Evolutionary conservation across 1,140 invertebrate species (phyloP).

Genomic region (Saccostrea echinata): DNA sequence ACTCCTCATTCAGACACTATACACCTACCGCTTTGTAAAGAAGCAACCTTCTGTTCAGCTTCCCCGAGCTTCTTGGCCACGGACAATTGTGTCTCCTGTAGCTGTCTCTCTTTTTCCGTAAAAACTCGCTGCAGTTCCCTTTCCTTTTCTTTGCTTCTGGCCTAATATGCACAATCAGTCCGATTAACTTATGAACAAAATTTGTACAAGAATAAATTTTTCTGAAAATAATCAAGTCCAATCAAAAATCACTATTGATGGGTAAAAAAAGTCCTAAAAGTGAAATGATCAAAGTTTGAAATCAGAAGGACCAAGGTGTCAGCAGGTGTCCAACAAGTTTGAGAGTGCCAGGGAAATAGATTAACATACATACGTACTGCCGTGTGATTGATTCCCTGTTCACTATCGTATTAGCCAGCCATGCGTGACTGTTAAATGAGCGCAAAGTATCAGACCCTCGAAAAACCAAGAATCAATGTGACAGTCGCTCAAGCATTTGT

Average conservation of each 20-base stretch:
- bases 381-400: slow-evolving; percentile 17
- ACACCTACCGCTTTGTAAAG: slow-evolving; percentile 54
- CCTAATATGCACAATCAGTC: slow-evolving; percentile 64
- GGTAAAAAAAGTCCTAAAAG: background rate
- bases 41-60: slow-evolving; percentile 79
- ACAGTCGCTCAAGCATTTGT: slow-evolving; percentile 14
- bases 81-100: slow-evolving; percentile 78
- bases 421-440: slow-evolving; percentile 58
- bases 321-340: slow-evolving; percentile 26
- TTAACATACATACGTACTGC: slow-evolving; percentile 32
- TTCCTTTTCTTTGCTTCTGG: slow-evolving; percentile 80
- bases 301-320: background rate
- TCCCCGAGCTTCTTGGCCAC: slow-evolving; percentile 80
- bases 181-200: background rate
- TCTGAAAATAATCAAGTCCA: background rate
- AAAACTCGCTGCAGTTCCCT: slow-evolving; percentile 78
- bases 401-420: slow-evolving; percentile 57
- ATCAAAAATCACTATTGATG: background rate
- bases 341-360: slow-evolving; percentile 32
- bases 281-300: slow-evolving; percentile 22
- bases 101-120: slow-evolving; percentile 79
- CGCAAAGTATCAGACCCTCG: slow-evolving; percentile 27
- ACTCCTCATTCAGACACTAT: background rate
- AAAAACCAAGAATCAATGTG: slow-evolving; percentile 31
- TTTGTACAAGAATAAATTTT: slow-evolving; percentile 14